Evolutionary conservation across 1,140 invertebrate genomes (phyloP).

Genomic region (Drosophila bocqueti): DNA sequence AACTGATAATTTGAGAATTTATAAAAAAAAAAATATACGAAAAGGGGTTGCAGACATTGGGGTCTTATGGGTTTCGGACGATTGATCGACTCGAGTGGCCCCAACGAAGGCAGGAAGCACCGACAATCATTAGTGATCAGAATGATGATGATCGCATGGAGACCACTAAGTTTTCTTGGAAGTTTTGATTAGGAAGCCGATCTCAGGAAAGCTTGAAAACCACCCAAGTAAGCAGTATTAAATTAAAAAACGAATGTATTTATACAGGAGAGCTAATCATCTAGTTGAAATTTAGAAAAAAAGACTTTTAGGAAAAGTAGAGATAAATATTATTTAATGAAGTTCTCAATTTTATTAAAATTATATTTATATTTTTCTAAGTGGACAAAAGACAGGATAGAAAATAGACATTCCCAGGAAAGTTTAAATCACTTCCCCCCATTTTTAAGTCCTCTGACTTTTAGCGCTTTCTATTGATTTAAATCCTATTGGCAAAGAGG

Average conservation of each 20-base stretch:
- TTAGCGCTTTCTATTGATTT: neutral
- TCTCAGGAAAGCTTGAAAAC: neutral
- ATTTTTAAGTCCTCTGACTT: neutral
- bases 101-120: constrained; percentile 38
- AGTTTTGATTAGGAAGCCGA: constrained; percentile 11
- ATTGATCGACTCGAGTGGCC: constrained; percentile 49
- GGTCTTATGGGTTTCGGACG: constrained; percentile 22
- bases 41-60: constrained; percentile 22
- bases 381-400: neutral
- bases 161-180: constrained; percentile 30
- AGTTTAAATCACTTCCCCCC: too few species aligned
- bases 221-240: neutral
- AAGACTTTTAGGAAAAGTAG: neutral
- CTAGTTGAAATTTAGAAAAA: neutral
- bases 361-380: neutral
- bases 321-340: neutral
- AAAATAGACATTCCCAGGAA: neutral
- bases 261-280: neutral
- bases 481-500: neutral
- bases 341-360: neutral
- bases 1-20: constrained; percentile 83
- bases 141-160: constrained; percentile 12
- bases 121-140: constrained; percentile 30
- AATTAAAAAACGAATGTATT: neutral
- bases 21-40: constrained; percentile 66